Base-by-base conservation (phyloP, 2,113 vertebrate species). In the Gymnobelideus leadbeateri region DNA sequence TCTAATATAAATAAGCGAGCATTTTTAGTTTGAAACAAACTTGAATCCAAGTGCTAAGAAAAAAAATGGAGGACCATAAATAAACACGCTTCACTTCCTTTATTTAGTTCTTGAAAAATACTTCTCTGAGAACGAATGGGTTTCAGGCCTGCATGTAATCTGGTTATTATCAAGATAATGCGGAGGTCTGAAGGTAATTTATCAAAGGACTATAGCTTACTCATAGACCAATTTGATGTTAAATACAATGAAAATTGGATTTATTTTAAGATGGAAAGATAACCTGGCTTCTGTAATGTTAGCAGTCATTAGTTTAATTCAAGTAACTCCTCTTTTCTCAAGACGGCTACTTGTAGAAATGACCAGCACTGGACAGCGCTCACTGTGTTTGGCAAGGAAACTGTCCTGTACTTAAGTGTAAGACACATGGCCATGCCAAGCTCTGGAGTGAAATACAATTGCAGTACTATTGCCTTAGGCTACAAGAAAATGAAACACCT, bases 321-420 rank as follows among this genome's bases (percentile, higher is more conserved):
- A 95, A 23, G 3, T 19, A 96, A 89, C 55, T 57, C 68, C 95
- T 97, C 31, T 96, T 98, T 97, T 95, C 97, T 12, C 68, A 96
- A 84, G 91, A 51, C 8, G 95, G 91, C 84, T 92, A 37, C 95
- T 94, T 93, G 46, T 50, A 23, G 77, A 91, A 49, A 54, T 26
- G 68, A 89, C 94, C 11, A 0, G 2, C 61, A 54, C 94, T 96
- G 93, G 89, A 14, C 96, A 96, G 43, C 8, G 49, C 61, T 43
- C 96, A 96, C n/a, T 97, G 37, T 97, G 50, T 94, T 98, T 98
- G 96, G 97, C 97, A 97, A 96, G 92, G 89, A 91, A 98, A 89
- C 91, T 97, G 90, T 97, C 94, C 90, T 91, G 90, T 55, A 9
- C 21, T 53, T 46, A 91, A 97, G 94, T 84, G 19, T 84, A n/a